A percentile compares a stretch with the other conserved stretches of the same genome.
These are phyloP conservation scores for Phortica okadai DNA, from an alignment of 2,888 invertebrate species.

Conservation along the genomic window DNA sequence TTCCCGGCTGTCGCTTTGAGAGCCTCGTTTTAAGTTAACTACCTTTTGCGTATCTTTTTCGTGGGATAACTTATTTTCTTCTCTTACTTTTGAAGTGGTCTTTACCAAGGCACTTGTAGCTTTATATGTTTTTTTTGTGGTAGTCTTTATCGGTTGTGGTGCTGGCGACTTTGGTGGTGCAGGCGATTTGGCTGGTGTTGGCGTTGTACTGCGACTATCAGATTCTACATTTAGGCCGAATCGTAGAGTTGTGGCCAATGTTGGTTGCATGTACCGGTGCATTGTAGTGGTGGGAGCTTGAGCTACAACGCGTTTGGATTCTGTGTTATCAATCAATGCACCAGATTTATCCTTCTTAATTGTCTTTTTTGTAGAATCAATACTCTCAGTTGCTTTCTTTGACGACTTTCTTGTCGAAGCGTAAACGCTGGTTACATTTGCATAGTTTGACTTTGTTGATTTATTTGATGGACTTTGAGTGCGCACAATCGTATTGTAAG, in stretches of 20 bases:
- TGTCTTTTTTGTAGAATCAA: conserved; percentile 45
- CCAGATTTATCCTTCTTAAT: conserved; percentile 42
- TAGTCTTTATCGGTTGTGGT: conserved; percentile 46
- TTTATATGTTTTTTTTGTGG: conserved; percentile 48
- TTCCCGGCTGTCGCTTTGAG: conserved; percentile 61
- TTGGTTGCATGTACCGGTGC: conserved; percentile 80
- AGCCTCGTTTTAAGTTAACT: conserved; percentile 46
- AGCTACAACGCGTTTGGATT: conserved; percentile 52
- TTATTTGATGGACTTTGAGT: conserved; percentile 59
- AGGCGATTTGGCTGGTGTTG: conserved; percentile 58
- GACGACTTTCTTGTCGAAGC: conserved; percentile 39
- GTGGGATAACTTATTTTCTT: conserved; percentile 49
- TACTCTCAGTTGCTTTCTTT: conserved; percentile 29
- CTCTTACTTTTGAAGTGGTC: conserved; percentile 46
- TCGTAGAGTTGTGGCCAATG: conserved; percentile 79
- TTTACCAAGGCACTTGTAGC: conserved; percentile 57
- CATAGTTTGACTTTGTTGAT: conserved; percentile 46
- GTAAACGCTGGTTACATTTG: conserved; percentile 47
- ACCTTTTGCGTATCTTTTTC: conserved; percentile 44
- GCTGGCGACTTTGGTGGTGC: conserved; percentile 63
- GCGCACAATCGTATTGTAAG: conserved; percentile 61
- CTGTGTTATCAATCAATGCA: conserved; percentile 25
- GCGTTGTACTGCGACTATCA: conserved; percentile 58
- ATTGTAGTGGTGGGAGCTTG: conserved; percentile 55
- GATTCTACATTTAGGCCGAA: conserved; percentile 68